Evolutionary conservation across 2,113 vertebrate species (phyloP), one percentile per base, ranked within the genome.

Genomic region (Dasyprocta punctata): DNA sequence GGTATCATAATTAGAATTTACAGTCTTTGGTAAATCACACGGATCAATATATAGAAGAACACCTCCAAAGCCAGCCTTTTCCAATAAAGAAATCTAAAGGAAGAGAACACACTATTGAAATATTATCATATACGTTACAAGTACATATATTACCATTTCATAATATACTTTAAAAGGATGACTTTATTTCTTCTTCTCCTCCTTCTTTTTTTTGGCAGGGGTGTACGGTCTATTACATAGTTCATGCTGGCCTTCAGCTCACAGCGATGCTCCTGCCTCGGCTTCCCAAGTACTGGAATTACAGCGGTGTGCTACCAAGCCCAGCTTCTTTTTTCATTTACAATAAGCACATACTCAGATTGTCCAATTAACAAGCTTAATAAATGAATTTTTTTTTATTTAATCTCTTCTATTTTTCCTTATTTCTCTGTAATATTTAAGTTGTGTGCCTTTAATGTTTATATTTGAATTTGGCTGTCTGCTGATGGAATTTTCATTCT

Each of bases 21-120:
- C 95, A 56, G 97, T 98, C 90, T 98, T 98, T 93, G 99, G 99
- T 75, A 98, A 97, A 67, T 99, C 99, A 97, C 99, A 99, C 20
- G 99, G 99, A 96, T 99, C 99, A 44, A 99, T 33, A 36, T 99
- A 99, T 5, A 99, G 98, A 73, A 99, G 99, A 90, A 96, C 99
- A 11, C 99, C 99, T 93, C 99, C 99, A 97, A 99, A 99, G 26
- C 99, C 99, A 89, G 98, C 97, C 33, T 99, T 98, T 93, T 99
- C 99, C 96, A 99, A 96, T 16, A 99, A 98, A 44, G 99, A 99
- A 89, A 99, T 99, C 99, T 99, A 96, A 88, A 98, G 85, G 80
- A 90, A 20, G 4, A 85, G 0, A 94, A 26, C 1, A 78, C n/a
- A 58, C 0, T 41, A 26, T 96, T 54, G 80, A 90, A 92, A 90